These are phyloP conservation scores for Aphis craccivora DNA, from an alignment of 1,140 invertebrate species.

Conservation along the genomic window DNA sequence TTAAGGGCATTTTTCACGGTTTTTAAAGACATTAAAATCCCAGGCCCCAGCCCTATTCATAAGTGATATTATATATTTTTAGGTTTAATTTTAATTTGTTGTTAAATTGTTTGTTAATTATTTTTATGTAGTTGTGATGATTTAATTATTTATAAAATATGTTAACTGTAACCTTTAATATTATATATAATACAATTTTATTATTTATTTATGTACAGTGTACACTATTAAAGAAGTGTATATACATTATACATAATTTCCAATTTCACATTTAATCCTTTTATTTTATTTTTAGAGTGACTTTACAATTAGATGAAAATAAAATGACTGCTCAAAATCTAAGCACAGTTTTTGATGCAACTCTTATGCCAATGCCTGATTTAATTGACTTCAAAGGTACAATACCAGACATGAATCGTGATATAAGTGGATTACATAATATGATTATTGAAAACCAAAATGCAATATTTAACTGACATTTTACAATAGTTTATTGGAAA, in stretches of 20 bases:
- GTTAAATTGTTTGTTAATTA: too few relatives aligned
- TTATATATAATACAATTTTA: too few relatives aligned
- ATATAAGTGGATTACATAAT: constrained; percentile 60
- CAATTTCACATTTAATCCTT: neutral
- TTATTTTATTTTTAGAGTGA: constrained; percentile 69
- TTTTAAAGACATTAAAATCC: too few relatives aligned
- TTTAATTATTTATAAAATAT: too few relatives aligned
- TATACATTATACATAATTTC: neutral
- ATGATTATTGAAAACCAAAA: constrained; percentile 61
- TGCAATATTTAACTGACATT: constrained; percentile 60
- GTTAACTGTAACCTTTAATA: too few relatives aligned
- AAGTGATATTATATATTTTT: too few relatives aligned
- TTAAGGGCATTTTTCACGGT: too few relatives aligned
- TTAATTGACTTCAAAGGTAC: constrained; percentile 58
- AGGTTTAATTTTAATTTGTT: too few relatives aligned
- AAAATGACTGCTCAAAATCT: constrained; percentile 92
- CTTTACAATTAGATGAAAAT: constrained; percentile 74
- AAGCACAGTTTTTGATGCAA: constrained; percentile 90
- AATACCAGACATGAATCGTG: constrained; percentile 61
- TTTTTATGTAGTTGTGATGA: too few relatives aligned
- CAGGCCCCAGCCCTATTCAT: too few relatives aligned
- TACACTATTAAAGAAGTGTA: neutral
- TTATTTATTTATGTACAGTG: too few relatives aligned
- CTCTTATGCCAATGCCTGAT: constrained; percentile 78
- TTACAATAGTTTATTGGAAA: neutral